phyloP scores from a whole-genome alignment of 2,888 invertebrate genomes.

The Chaetoderma sp. region DNA sequence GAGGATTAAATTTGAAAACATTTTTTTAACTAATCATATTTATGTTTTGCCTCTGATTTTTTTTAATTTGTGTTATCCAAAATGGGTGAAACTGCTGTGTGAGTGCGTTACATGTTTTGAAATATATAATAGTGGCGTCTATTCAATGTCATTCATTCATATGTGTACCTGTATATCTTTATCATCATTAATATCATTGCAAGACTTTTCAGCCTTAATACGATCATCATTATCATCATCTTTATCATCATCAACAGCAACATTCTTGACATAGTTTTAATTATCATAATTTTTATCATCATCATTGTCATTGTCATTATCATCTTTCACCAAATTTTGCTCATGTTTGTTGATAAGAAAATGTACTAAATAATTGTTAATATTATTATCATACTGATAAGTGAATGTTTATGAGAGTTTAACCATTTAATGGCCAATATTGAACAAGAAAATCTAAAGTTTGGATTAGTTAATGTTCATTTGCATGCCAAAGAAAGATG shows the following conservation, averaged over 20 bases:
- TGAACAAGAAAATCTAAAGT: no score
- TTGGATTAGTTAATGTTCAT: no score
- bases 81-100: not conserved
- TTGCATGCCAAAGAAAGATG: no score
- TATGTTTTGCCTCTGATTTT: not conserved
- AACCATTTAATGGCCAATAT: no score
- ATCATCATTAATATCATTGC: not conserved
- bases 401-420: no score
- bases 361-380: no score
- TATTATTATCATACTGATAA: no score
- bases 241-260: no score
- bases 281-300: not conserved
- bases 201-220: not conserved
- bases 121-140: not conserved
- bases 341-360: not conserved
- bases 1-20: no score
- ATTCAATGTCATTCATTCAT: not conserved
- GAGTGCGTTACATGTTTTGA: not conserved
- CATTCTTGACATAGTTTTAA: no score
- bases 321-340: not conserved
- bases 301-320: not conserved
- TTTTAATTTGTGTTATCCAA: not conserved
- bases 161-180: not conserved
- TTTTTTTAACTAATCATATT: slow-evolving; percentile 36
- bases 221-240: not conserved